These are phyloP conservation scores for Actinernus sp. DNA, from an alignment of 92 coral and sea anemone species.

Conservation along the genomic window DNA sequence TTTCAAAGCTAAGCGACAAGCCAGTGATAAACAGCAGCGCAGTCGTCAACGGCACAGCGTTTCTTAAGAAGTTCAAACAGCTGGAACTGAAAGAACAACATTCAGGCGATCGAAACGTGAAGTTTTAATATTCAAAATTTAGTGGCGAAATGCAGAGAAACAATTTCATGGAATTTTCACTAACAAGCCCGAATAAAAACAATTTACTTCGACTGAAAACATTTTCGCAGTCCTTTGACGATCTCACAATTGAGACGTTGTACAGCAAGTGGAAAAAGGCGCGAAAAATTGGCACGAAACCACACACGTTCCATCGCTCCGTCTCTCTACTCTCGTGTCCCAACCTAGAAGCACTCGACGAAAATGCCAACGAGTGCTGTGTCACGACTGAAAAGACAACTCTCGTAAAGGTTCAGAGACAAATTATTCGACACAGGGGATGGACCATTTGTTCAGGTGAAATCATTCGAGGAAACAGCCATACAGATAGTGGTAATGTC, in stretches of 20 bases:
- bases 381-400: background rate
- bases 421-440: constrained; percentile 55
- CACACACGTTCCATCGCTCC: constrained; percentile 19
- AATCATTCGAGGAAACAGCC: background rate
- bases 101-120: too few relatives aligned
- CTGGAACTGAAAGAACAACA: too few relatives aligned
- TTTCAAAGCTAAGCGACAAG: too few relatives aligned
- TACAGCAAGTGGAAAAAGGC: constrained; percentile 84
- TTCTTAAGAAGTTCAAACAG: too few relatives aligned
- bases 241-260: constrained; percentile 75
- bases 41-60: too few relatives aligned
- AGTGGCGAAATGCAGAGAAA: background rate
- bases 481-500: background rate
- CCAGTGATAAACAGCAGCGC: too few relatives aligned
- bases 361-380: constrained; percentile 5
- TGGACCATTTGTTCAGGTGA: constrained; percentile 52
- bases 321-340: constrained; percentile 42
- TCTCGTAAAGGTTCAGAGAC: constrained; percentile 45
- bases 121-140: too few relatives aligned
- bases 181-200: background rate
- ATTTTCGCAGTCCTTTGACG: constrained; percentile 72
- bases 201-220: constrained; percentile 41
- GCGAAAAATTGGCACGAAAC: constrained; percentile 26
- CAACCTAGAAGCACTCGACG: constrained; percentile 8
- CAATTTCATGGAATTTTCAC: background rate